Conservation (phyloP, 2,113 vertebrate genomes). For the Dasyornis broadbenti region DNA sequence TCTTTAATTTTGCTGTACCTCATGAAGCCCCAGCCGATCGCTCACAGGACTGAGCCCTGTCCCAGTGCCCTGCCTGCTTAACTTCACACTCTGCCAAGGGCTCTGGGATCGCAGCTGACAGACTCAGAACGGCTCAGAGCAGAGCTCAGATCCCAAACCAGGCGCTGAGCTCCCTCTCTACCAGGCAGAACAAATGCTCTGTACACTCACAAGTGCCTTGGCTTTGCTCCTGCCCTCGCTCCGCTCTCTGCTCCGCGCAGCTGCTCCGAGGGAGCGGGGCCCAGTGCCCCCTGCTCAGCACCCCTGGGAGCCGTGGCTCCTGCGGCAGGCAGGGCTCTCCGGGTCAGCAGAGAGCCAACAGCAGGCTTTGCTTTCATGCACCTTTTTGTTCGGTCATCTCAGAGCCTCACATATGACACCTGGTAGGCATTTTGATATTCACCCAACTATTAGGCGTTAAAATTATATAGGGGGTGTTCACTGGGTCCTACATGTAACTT, state of each 20-base stretch:
- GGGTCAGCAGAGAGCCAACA: background rate
- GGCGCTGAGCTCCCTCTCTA: background rate
- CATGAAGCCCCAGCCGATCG: background rate
- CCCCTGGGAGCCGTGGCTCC: background rate
- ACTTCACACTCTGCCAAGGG: background rate
- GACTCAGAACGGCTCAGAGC: background rate
- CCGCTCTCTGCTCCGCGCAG: accelerated
- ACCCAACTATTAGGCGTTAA: background rate
- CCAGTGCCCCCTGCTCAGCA: background rate
- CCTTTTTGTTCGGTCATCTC: background rate
- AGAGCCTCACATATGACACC: background rate
- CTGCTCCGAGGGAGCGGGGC: background rate
- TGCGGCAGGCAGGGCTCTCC: accelerated
- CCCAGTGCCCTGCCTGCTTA: background rate
- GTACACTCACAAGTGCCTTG: background rate
- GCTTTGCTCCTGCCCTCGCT: background rate
- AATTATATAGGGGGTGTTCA: background rate
- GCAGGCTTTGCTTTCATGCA: background rate
- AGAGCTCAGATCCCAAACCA: background rate
- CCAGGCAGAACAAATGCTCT: background rate
- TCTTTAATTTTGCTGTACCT: background rate
- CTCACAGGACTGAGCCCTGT: background rate
- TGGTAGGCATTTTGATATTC: background rate
- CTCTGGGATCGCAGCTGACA: background rate
- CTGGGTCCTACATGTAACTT: accelerated